phyloP scores from a whole-genome alignment of 2,888 invertebrate genomes.

The Nysson spinosus region DNA sequence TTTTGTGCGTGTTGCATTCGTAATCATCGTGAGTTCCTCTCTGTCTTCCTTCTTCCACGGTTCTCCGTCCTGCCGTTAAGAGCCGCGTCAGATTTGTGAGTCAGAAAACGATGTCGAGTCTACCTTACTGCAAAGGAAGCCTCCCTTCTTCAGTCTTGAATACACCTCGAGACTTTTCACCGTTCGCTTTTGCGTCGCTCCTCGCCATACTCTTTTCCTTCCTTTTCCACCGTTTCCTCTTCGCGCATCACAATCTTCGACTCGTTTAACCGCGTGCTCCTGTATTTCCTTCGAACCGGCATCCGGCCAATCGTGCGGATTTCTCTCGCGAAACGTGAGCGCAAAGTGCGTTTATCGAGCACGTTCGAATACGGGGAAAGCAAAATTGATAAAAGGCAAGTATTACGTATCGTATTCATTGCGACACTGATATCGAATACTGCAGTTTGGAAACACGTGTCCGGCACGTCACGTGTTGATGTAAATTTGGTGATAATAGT shows the following conservation, averaged over 20 bases:
- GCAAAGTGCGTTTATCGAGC: constrained; percentile 11
- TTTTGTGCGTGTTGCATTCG: constrained; percentile 53
- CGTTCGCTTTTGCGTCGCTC: constrained; percentile 30
- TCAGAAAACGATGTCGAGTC: constrained; percentile 51
- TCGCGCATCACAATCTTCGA: neutral
- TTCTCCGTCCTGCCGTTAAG: constrained; percentile 35
- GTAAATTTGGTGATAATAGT: no score
- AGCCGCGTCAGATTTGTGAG: constrained; percentile 48
- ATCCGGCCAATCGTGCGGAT: constrained; percentile 15
- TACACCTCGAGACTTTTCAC: constrained; percentile 30
- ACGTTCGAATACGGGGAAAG: neutral
- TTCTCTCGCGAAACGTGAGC: neutral
- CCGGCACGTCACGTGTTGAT: no score
- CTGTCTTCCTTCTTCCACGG: constrained; percentile 18
- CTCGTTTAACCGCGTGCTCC: constrained; percentile 1
- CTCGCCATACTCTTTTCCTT: neutral
- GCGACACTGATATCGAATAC: no score
- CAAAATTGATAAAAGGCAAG: constrained; percentile 20
- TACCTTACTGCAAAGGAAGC: constrained; percentile 36
- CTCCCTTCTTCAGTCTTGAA: constrained; percentile 14
- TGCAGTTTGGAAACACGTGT: no score
- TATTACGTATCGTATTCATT: constrained; percentile 26
- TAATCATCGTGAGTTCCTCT: constrained; percentile 38
- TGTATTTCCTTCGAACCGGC: neutral
- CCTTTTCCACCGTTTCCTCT: neutral